Conservation (phyloP, 2,113 vertebrate genomes). For the Willisornis vidua region DNA sequence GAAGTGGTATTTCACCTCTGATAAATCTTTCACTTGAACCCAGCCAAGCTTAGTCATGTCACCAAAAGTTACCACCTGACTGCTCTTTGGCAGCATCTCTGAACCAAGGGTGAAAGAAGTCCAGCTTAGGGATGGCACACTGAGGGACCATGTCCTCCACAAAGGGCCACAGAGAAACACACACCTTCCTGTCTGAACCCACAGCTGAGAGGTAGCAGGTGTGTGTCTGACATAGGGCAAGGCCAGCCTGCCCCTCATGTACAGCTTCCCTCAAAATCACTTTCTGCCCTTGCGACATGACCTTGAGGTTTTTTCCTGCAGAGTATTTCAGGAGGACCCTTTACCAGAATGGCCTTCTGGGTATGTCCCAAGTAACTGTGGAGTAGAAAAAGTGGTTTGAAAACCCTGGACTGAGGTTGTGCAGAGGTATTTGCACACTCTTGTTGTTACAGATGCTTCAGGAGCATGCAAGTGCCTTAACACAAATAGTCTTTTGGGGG, state of each 20-base stretch:
- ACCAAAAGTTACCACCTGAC: neutral
- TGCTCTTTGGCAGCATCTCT: neutral
- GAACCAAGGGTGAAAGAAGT: neutral
- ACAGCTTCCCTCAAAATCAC: neutral
- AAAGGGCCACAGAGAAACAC: neutral
- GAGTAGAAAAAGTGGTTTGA: neutral
- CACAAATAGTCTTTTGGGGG: neutral
- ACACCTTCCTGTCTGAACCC: neutral
- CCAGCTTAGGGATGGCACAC: neutral
- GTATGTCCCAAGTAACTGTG: neutral
- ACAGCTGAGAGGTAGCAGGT: neutral
- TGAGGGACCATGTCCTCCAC: accelerated
- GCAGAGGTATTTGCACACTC: neutral
- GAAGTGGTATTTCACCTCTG: neutral
- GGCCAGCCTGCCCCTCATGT: neutral
- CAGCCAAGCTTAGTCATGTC: neutral
- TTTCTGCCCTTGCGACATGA: neutral
- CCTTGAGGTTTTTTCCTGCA: neutral
- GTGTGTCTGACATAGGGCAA: neutral
- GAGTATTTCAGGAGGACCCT: neutral
- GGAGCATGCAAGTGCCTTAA: neutral
- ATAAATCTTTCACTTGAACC: conserved; percentile 30
- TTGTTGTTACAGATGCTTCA: neutral
- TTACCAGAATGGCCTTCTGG: neutral
- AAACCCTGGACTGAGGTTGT: accelerated